Evolutionary conservation across 2,888 invertebrate species (phyloP), one percentile per base, ranked within the genome.

Genomic region (Parapristionchus giblindavisi): DNA sequence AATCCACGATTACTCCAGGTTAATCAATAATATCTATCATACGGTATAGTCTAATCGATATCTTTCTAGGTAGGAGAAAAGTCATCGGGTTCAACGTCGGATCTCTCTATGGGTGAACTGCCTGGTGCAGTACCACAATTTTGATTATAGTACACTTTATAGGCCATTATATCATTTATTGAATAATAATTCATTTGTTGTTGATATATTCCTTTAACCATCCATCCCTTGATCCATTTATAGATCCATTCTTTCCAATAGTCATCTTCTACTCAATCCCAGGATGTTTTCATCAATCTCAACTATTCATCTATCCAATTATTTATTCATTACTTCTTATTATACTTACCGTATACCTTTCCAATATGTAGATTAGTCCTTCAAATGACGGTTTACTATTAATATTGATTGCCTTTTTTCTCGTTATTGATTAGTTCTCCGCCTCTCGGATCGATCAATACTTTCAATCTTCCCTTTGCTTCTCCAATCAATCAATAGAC

Each of bases 111-210:
- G 70, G 70, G 48, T 8, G 56, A 71, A 54, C 24, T 71, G 70
- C 70, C 70, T 27, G 70, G 70, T 40, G 70, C 70, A 38, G 70
- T 71, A 21, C 70, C 70, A n/a, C 68, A 52, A 24, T 52, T 34
- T 29, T 68, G 52, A 32, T 38, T 68, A 52, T 52, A 32, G 68
- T 68, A 68, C 5, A 24, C 66, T 34, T n/a, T 54, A 43, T 43
- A 17, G 43, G 17, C 32, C 56, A 21, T 21, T 21, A 21, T 48
- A 11, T 21, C 48, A 11, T 48, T 21, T 48, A 11, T 21, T 14
- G 21, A 48, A 21, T 14, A 11, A 48, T 48, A 48, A 21, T 48
- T 48, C 14, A 11, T 21, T 48, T 48, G 14, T 14, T 21, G 14
- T 48, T 21, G 11, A 21, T 21, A 48, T 48, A 11, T 48, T 48